Conservation (phyloP, 92 coral and sea anemone species). For the Muricea muricata region DNA sequence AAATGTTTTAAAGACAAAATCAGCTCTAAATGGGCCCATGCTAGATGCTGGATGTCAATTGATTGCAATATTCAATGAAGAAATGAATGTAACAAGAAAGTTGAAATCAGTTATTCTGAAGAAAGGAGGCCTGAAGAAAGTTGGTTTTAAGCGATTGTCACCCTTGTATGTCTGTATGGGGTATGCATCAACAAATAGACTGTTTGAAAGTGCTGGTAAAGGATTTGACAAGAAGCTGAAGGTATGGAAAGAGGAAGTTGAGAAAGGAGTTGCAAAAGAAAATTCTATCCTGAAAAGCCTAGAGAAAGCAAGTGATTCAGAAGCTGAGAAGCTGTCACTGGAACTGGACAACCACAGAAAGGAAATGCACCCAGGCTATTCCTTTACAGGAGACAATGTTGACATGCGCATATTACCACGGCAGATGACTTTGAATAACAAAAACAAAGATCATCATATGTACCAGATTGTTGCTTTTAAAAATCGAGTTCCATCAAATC, state of each 20-base stretch:
- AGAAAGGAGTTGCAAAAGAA: no score
- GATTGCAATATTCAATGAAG: slow-evolving; percentile 39
- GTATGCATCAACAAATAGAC: slow-evolving; percentile 49
- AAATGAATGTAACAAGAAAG: slow-evolving; percentile 56
- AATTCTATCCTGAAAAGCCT: no score
- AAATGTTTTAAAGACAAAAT: slow-evolving; percentile 44
- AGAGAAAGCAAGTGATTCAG: slow-evolving; percentile 15
- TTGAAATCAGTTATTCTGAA: slow-evolving; percentile 52
- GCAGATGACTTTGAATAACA: slow-evolving; percentile 59
- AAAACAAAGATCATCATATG: slow-evolving; percentile 66
- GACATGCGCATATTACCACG: slow-evolving; percentile 40
- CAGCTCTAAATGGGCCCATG: slow-evolving; percentile 40
- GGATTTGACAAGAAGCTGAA: no score
- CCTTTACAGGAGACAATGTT: slow-evolving; percentile 71
- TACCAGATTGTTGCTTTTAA: slow-evolving; percentile 49
- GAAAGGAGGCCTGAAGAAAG: slow-evolving; percentile 65
- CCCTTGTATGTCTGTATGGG: slow-evolving; percentile 62
- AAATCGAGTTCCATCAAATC: slow-evolving; percentile 56
- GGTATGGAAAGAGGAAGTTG: slow-evolving; percentile 49
- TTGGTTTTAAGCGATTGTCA: slow-evolving; percentile 47
- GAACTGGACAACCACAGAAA: slow-evolving; percentile 40
- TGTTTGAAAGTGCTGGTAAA: slow-evolving; percentile 49
- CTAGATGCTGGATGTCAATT: slow-evolving; percentile 50
- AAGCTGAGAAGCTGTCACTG: slow-evolving; percentile 26
- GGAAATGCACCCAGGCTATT: slow-evolving; percentile 69